Evolutionary conservation across 2,113 vertebrate genomes (phyloP).

Genomic region (Dromaius novaehollandiae): DNA sequence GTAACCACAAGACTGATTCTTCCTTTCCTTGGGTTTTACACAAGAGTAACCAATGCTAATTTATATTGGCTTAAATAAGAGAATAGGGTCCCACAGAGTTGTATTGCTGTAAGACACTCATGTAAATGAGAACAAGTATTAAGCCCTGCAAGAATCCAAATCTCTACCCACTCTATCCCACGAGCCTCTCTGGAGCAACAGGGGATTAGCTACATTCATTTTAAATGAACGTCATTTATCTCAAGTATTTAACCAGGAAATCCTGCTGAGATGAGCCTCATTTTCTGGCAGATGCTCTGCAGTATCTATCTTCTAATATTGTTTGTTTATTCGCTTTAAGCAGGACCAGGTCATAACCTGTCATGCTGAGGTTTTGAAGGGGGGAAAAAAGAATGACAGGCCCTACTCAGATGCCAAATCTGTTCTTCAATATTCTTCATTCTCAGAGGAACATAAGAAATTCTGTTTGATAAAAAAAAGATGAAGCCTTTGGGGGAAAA

Average conservation of each 20-base stretch:
- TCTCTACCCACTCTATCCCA: neutral
- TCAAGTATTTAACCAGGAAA: slow-evolving; percentile 29
- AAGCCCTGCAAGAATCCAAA: slow-evolving; percentile 45
- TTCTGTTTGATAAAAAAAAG: neutral
- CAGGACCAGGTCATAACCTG: neutral
- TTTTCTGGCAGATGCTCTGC: neutral
- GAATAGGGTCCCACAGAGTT: slow-evolving; percentile 3
- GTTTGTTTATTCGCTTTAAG: neutral
- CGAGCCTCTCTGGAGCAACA: slow-evolving; percentile 5
- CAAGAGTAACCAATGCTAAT: neutral
- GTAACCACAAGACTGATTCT: neutral
- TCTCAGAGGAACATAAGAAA: neutral
- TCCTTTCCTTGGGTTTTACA: neutral
- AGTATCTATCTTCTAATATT: neutral
- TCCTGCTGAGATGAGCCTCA: neutral
- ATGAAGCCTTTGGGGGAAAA: neutral
- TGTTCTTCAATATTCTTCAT: accelerated
- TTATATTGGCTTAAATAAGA: slow-evolving; percentile 20
- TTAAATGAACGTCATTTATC: neutral
- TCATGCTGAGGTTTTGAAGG: neutral
- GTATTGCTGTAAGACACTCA: neutral
- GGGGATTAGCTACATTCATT: slow-evolving; percentile 33
- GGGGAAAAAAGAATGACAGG: neutral
- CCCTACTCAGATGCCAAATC: neutral
- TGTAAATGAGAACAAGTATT: slow-evolving; percentile 41